Conservation (phyloP, 2,797 vertebrate species). For the Acipenser oxyrinchus region DNA sequence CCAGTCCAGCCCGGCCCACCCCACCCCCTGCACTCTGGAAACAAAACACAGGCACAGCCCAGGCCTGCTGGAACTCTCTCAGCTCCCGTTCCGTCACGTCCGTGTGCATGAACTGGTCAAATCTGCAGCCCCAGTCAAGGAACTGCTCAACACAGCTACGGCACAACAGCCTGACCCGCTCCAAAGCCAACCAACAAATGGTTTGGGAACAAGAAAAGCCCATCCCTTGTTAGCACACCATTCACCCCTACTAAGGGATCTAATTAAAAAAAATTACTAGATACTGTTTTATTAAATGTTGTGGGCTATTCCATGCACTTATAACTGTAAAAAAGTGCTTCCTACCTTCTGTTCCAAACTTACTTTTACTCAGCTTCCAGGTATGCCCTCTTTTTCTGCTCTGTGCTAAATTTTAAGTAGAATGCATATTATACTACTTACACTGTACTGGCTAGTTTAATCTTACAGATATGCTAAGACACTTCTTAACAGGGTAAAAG, state of each 20-base stretch:
- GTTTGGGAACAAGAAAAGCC: not conserved
- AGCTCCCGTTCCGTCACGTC: constrained; percentile 75
- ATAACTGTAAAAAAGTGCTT: too few relatives aligned
- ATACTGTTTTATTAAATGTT: not conserved
- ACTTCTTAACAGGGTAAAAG: too few relatives aligned
- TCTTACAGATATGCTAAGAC: too few relatives aligned
- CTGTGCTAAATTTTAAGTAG: too few relatives aligned
- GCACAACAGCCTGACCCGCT: too few relatives aligned
- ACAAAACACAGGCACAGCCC: constrained; percentile 66
- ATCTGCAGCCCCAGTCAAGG: constrained; percentile 61
- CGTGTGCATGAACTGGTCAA: constrained; percentile 81
- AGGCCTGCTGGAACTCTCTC: constrained; percentile 54
- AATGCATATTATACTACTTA: too few relatives aligned
- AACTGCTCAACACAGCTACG: constrained; percentile 8
- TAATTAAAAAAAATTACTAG: not conserved
- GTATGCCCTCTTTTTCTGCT: too few relatives aligned
- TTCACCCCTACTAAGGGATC: not conserved
- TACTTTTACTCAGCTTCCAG: too few relatives aligned
- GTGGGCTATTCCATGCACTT: too few relatives aligned
- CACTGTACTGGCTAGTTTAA: too few relatives aligned
- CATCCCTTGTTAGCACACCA: not conserved
- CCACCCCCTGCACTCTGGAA: constrained; percentile 57
- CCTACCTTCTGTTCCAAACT: too few relatives aligned
- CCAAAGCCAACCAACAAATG: too few relatives aligned
- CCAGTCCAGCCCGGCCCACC: constrained; percentile 46